phyloP scores from a whole-genome alignment of 1,140 invertebrate genomes.

The Euschistus heros region DNA sequence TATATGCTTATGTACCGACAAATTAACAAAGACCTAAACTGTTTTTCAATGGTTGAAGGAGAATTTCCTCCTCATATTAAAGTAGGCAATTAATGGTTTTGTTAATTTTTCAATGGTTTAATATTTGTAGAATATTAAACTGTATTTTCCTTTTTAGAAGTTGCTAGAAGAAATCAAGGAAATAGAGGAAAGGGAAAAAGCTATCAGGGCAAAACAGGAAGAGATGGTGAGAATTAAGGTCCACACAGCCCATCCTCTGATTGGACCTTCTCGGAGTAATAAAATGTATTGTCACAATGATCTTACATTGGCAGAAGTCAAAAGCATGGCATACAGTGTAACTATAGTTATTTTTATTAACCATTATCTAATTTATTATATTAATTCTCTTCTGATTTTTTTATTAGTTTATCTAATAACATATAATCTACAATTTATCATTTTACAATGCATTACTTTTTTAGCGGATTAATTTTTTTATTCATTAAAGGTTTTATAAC shows the following conservation, averaged over 20 bases:
- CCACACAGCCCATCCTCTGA: conserved; percentile 49
- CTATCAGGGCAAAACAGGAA: conserved; percentile 46
- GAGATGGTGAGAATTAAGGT: conserved; percentile 53
- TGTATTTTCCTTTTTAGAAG: conserved; percentile 34
- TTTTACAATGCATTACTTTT: no score
- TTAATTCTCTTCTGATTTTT: no score
- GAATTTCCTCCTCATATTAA: conserved; percentile 68
- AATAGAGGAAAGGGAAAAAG: conserved; percentile 53
- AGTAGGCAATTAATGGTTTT: conserved; percentile 49
- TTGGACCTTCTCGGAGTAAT: conserved; percentile 41
- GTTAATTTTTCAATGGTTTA: no score
- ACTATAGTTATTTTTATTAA: conserved; percentile 12
- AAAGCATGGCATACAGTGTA: conserved; percentile 46
- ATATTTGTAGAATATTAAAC: neutral
- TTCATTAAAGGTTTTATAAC: no score
- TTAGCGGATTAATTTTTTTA: no score
- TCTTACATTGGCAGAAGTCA: conserved; percentile 45
- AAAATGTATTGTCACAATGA: conserved; percentile 46
- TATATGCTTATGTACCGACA: conserved; percentile 90
- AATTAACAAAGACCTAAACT: conserved; percentile 60
- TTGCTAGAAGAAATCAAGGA: conserved; percentile 54
- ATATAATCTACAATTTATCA: no score
- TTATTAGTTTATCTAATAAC: no score
- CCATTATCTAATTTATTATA: no score
- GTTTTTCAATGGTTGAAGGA: conserved; percentile 50